Percentiles rank a stretch among this genome's conserved stretches.
These are phyloP conservation scores for Pristiophorus japonicus DNA, from an alignment of 2,113 vertebrate species.

Conservation along the genomic window DNA sequence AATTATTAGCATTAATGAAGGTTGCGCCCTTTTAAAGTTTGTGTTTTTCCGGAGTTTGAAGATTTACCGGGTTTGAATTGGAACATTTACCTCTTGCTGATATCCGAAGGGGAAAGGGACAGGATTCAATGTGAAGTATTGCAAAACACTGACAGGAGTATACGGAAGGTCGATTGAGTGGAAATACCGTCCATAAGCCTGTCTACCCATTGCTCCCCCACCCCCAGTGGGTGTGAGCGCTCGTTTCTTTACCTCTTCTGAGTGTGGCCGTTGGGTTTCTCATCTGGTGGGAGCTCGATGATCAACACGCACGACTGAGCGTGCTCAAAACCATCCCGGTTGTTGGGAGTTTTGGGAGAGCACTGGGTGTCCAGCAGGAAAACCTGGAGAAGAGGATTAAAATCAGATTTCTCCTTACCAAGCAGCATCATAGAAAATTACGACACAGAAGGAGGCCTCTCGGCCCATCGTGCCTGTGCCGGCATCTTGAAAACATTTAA, in stretches of 20 bases:
- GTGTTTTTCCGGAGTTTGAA: not conserved
- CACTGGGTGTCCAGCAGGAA: constrained; percentile 95
- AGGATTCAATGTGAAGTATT: not conserved
- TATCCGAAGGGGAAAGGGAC: not conserved
- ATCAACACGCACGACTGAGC: constrained; percentile 93
- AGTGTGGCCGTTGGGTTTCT: constrained; percentile 77
- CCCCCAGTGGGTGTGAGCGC: not conserved
- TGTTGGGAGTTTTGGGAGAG: constrained; percentile 90
- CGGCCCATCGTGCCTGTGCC: no score
- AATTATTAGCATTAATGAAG: not conserved
- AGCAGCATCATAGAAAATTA: no score
- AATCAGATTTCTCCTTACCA: not conserved
- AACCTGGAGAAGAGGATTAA: constrained; percentile 59
- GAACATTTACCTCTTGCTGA: not conserved
- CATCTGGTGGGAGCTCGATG: constrained; percentile 83
- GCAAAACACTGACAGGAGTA: not conserved
- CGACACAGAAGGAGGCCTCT: no score
- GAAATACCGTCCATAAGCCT: not conserved
- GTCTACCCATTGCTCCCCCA: not conserved
- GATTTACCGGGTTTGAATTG: not conserved
- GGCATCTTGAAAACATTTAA: not conserved
- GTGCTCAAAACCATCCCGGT: constrained; percentile 91
- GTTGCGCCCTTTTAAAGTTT: not conserved
- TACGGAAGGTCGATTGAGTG: not conserved
- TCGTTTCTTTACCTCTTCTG: constrained; percentile 74